Evolutionary conservation across 2,888 invertebrate genomes (phyloP), one percentile per base, ranked within the genome.

Genomic region (Leucoma salicis): DNA sequence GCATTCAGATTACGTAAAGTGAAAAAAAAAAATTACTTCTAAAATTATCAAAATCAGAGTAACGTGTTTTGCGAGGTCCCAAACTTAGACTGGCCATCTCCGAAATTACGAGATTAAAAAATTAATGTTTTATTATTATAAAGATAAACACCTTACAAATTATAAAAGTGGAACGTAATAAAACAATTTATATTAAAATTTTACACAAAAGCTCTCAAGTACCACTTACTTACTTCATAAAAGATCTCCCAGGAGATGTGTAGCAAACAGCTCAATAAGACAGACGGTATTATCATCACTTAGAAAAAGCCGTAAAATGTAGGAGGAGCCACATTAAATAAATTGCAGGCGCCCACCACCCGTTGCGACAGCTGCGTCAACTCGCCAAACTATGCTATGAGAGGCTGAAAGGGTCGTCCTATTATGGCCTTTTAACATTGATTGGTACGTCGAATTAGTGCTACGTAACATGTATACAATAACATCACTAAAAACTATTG

Each of bases 211-310:
- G 66, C 73, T 67, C 74, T 68, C 71, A 79, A 82, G 73, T 66
- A 73, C 71, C 73, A 52, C 70, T 78, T 79, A 52, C 70, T 78
- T 79, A 83, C 82, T 82, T 82, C 82, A 83, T 83, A 85, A 83
- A 85, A 83, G 65, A 77, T 75, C 73, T 78, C 80, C 71, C 71
- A 53, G 46, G 78, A 73, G 78, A 75, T 74, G 74, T 67, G 66
- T 74, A 75, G 81, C 74, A 78, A 85, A 83, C 82, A 78, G 74
- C 84, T 82, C 80, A 81, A 82, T 83, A 82, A 82, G 79, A 84
- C 71, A 82, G 80, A 66, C 71, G 73, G 76, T 76, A 74, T 79
- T 78, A 81, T 82, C 79, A 77, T 75, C 68, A 66, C 61, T 70
- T 70, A 46, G 48, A 70, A 82, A 83, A 82, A 82, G 79, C 70